These are phyloP conservation scores for Ammospiza caudacuta DNA, from an alignment of 2,113 vertebrate genomes.

Conservation along the genomic window DNA sequence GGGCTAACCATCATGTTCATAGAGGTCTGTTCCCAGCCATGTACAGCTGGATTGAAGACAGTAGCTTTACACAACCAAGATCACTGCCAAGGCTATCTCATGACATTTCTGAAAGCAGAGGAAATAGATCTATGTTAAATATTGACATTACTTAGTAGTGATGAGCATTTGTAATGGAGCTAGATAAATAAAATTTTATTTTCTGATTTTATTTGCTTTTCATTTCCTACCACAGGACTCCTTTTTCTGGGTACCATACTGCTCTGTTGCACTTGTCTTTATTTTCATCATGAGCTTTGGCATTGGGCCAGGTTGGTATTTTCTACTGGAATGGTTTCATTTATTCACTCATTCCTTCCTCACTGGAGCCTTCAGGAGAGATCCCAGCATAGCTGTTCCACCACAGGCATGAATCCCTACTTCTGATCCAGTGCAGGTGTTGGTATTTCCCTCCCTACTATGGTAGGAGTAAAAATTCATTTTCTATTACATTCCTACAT, in stretches of 20 bases:
- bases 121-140: not conserved
- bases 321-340: not conserved
- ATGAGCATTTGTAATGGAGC: not conserved
- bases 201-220: not conserved
- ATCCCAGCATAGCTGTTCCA: not conserved
- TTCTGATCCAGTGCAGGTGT: not conserved
- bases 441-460: not conserved
- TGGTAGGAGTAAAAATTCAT: not conserved
- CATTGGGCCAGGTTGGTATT: constrained; percentile 77
- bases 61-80: not conserved
- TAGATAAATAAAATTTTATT: not conserved
- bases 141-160: not conserved
- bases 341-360: not conserved
- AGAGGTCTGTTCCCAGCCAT: not conserved
- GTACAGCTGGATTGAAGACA: not conserved
- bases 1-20: not conserved
- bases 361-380: not conserved
- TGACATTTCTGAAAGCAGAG: not conserved
- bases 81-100: not conserved
- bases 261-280: constrained; percentile 82
- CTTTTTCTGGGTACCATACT: constrained; percentile 80
- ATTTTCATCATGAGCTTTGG: constrained; percentile 77
- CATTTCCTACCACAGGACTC: constrained; percentile 53
- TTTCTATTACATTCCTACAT: not conserved
- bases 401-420: not conserved